A percentile compares a stretch with the other conserved stretches of the same genome.
phyloP scores from a whole-genome alignment of 2,888 invertebrate genomes.

The Lottia gigantea region DNA sequence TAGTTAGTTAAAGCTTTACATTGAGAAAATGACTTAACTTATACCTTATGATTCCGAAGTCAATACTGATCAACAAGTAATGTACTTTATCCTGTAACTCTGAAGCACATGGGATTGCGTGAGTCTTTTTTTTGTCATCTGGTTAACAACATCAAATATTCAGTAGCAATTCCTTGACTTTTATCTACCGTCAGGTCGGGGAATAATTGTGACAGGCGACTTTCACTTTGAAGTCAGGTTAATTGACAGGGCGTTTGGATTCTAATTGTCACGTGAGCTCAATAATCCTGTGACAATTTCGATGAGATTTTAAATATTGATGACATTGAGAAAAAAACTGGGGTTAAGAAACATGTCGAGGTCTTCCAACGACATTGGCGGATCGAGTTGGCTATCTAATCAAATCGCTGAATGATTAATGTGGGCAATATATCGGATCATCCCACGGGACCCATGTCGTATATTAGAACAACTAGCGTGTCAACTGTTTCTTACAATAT shows the following conservation, averaged over 20 bases:
- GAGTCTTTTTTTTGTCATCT: too few relatives aligned
- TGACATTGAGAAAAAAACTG: not conserved
- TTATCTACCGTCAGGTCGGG: not conserved
- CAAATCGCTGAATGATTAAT: not conserved
- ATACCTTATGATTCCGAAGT: too few relatives aligned
- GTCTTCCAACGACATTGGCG: not conserved
- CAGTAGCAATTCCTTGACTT: slow-evolving; percentile 1
- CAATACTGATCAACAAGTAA: not conserved
- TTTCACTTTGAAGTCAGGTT: slow-evolving; percentile 2
- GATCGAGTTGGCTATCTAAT: not conserved
- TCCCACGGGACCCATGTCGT: not conserved
- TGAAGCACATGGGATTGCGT: too few relatives aligned
- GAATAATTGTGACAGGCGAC: not conserved
- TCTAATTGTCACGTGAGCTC: not conserved
- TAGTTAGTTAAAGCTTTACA: too few relatives aligned
- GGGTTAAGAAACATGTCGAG: not conserved
- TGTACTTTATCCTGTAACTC: too few relatives aligned
- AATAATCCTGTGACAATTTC: not conserved
- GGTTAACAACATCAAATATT: not conserved
- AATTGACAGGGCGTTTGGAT: slow-evolving; percentile 5
- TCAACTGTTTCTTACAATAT: not conserved
- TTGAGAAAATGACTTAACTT: too few relatives aligned
- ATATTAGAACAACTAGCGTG: slow-evolving; percentile 4
- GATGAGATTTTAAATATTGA: slow-evolving; percentile 9
- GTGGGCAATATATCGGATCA: not conserved